phyloP scores from a whole-genome alignment of 2,797 vertebrate species.

The Buceros bicornis region DNA sequence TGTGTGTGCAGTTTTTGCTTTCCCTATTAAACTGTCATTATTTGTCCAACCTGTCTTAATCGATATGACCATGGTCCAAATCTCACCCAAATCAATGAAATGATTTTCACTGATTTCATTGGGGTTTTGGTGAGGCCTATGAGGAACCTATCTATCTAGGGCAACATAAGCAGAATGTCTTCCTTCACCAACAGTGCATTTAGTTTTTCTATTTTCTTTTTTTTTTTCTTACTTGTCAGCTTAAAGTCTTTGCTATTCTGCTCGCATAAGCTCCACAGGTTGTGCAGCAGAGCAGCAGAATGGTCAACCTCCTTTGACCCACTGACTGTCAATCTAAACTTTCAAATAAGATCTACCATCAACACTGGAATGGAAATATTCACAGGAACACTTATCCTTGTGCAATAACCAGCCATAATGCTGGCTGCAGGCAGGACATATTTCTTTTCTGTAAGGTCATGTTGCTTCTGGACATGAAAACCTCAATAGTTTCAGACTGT shows the following conservation, averaged over 20 bases:
- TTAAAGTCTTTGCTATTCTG: neutral
- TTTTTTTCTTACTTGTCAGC: neutral
- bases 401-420: neutral
- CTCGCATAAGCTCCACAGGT: neutral
- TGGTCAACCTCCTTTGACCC: neutral
- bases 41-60: neutral
- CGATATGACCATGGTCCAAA: neutral
- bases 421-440: neutral
- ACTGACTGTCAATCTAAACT: neutral
- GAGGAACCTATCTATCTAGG: accelerated
- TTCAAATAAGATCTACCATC: neutral
- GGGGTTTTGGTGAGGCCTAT: neutral
- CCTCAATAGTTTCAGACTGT: neutral
- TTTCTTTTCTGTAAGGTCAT: neutral
- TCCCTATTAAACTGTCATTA: too few species aligned
- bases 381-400: neutral
- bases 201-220: neutral
- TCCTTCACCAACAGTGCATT: neutral
- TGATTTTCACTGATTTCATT: neutral
- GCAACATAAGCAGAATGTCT: neutral
- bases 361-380: neutral
- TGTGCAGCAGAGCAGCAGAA: neutral
- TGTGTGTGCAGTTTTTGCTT: too few species aligned
- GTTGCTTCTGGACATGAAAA: neutral
- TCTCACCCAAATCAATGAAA: neutral